Evolutionary conservation across 92 coral and sea anemone species (phyloP).

Genomic region (Porites evermanni): DNA sequence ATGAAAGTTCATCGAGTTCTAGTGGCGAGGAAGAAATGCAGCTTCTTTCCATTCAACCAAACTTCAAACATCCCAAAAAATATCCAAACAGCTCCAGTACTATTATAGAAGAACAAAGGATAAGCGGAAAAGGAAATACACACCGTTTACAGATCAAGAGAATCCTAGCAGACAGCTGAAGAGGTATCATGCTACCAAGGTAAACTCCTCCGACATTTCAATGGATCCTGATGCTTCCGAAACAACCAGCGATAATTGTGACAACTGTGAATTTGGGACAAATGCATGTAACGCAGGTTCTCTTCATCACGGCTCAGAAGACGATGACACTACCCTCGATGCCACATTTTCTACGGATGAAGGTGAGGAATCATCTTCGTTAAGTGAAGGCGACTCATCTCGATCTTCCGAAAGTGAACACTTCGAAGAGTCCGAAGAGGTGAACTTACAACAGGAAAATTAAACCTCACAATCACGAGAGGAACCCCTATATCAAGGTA

Average conservation of each 20-base stretch:
- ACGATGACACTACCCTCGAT: background rate
- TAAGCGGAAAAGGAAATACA: slow-evolving; percentile 31
- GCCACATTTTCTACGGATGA: background rate
- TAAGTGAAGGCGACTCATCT: background rate
- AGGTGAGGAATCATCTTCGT: slow-evolving; percentile 19
- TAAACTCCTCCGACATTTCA: background rate
- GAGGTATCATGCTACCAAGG: slow-evolving; percentile 34
- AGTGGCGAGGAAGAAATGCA: background rate
- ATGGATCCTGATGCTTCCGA: background rate
- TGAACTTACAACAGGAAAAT: background rate
- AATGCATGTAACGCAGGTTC: background rate
- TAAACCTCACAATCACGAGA: background rate
- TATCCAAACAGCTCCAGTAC: slow-evolving; percentile 38
- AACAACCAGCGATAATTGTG: background rate
- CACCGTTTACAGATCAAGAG: slow-evolving; percentile 32
- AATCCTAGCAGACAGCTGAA: slow-evolving; percentile 46
- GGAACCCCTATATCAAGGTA: slow-evolving; percentile 32
- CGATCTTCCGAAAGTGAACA: background rate
- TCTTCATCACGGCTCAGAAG: background rate
- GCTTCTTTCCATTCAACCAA: background rate
- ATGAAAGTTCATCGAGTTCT: background rate
- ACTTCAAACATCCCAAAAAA: background rate
- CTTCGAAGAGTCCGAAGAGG: background rate
- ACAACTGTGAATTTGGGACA: background rate
- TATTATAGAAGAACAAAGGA: slow-evolving; percentile 37